Evolutionary conservation across 23 tunicate species (phyloP).

Genomic region (Ciona savignyi): DNA sequence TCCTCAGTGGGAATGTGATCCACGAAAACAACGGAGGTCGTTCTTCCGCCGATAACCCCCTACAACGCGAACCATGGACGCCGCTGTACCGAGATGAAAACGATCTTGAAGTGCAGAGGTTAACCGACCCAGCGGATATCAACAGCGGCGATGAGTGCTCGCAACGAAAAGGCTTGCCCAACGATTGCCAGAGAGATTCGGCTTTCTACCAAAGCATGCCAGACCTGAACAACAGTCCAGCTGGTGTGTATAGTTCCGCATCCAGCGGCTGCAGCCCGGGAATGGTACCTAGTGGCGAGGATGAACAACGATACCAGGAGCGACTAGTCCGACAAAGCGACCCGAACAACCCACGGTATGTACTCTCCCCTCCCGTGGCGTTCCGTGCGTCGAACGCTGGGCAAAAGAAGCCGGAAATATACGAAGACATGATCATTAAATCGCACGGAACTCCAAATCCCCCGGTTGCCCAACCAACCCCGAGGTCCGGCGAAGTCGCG

Average conservation of each 20-base stretch:
- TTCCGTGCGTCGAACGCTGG: slow-evolving; percentile 3
- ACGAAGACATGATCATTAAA: slow-evolving; percentile 19
- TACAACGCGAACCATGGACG: slow-evolving; percentile 26
- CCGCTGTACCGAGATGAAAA: slow-evolving; percentile 33
- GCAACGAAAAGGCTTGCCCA: background rate
- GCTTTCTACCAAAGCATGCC: slow-evolving; percentile 67
- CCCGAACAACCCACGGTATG: slow-evolving; percentile 6
- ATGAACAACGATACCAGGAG: background rate
- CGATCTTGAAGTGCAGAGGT: slow-evolving; percentile 62
- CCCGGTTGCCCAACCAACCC: background rate
- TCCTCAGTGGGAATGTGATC: slow-evolving; percentile 1
- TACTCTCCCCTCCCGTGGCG: slow-evolving; percentile 14
- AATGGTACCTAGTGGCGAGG: slow-evolving; percentile 12
- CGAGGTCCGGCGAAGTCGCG: background rate
- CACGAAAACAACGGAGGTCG: background rate
- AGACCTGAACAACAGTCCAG: slow-evolving; percentile 26
- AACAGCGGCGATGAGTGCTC: slow-evolving; percentile 7
- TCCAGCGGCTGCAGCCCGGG: slow-evolving; percentile 56
- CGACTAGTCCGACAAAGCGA: background rate
- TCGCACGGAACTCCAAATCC: slow-evolving; percentile 7
- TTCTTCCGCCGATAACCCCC: background rate
- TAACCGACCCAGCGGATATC: slow-evolving; percentile 24
- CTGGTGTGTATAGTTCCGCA: slow-evolving; percentile 10
- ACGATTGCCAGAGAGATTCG: slow-evolving; percentile 44
- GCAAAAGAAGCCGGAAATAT: background rate